Evolutionary conservation across 2,797 vertebrate species (phyloP).

Genomic region (Nasua narica): DNA sequence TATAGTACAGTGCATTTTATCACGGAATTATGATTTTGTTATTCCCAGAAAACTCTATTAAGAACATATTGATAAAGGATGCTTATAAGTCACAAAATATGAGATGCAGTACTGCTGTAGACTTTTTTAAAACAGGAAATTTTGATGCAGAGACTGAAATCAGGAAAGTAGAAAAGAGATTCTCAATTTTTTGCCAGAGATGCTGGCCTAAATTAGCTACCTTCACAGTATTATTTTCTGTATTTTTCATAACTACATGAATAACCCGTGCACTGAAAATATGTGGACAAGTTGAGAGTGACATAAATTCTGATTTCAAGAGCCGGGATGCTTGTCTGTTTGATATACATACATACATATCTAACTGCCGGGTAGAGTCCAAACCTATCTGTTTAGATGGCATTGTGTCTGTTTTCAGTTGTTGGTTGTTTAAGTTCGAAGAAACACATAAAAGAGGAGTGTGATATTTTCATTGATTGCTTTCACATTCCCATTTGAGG

Average conservation of each 20-base stretch:
- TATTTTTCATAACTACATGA: neutral
- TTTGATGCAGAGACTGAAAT: neutral
- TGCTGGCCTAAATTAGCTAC: neutral
- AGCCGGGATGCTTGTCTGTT: neutral
- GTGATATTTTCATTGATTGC: neutral
- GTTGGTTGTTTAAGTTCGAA: constrained; percentile 23
- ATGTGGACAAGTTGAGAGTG: neutral
- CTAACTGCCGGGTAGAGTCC: neutral
- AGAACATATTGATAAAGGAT: neutral
- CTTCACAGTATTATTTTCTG: neutral
- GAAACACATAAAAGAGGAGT: neutral
- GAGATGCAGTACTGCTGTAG: neutral
- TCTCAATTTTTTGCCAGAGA: neutral
- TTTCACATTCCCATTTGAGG: neutral
- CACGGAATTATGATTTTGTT: neutral
- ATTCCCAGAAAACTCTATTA: neutral
- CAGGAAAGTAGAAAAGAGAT: neutral
- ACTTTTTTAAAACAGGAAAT: neutral
- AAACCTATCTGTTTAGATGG: neutral
- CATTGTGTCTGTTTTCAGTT: neutral
- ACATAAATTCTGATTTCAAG: constrained; percentile 12
- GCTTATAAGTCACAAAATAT: neutral
- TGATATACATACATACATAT: neutral
- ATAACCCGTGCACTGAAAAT: neutral
- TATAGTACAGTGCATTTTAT: neutral